A percentile compares a stretch with the other conserved stretches of the same genome.
phyloP scores from a whole-genome alignment of 2,888 invertebrate species.

The Sarcophaga variegata region DNA sequence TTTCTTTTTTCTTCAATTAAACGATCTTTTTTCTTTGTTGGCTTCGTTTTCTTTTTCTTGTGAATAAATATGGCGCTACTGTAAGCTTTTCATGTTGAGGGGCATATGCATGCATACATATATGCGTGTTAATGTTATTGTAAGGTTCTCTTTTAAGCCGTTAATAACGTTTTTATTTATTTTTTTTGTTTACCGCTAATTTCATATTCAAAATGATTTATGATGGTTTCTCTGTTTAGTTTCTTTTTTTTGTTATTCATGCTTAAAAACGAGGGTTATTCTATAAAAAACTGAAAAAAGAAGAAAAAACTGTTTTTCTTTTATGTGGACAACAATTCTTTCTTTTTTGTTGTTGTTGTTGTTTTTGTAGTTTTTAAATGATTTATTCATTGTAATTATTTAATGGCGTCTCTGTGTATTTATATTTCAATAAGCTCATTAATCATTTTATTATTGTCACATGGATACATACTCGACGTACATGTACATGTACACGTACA shows the following conservation, averaged over 20 bases:
- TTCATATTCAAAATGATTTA: constrained; percentile 64
- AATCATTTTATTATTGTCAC: constrained; percentile 59
- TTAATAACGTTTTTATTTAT: constrained; percentile 18
- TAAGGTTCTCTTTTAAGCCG: constrained; percentile 53
- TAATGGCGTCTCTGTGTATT: constrained; percentile 64
- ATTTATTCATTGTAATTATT: constrained; percentile 65
- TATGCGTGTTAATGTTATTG: constrained; percentile 2
- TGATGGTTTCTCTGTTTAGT: constrained; percentile 31
- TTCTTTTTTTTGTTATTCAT: constrained; percentile 11
- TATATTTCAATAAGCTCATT: constrained; percentile 69
- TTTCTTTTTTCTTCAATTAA: constrained; percentile 4
- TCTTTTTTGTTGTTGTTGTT: too few species aligned
- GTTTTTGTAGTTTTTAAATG: constrained; percentile 32
- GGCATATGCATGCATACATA: too few species aligned
- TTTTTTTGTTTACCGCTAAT: constrained; percentile 52
- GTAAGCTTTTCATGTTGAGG: too few species aligned
- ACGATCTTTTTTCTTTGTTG: not conserved
- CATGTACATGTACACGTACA: too few species aligned
- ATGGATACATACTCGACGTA: not conserved
- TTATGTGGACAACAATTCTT: constrained; percentile 1
- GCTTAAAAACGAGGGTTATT: constrained; percentile 17
- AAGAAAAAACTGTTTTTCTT: constrained; percentile 36
- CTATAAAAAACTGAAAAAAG: not conserved
- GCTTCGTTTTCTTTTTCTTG: not conserved
- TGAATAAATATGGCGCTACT: constrained; percentile 55